phyloP scores from a whole-genome alignment of 1,140 invertebrate genomes.

The Drosophila paulistorum region DNA sequence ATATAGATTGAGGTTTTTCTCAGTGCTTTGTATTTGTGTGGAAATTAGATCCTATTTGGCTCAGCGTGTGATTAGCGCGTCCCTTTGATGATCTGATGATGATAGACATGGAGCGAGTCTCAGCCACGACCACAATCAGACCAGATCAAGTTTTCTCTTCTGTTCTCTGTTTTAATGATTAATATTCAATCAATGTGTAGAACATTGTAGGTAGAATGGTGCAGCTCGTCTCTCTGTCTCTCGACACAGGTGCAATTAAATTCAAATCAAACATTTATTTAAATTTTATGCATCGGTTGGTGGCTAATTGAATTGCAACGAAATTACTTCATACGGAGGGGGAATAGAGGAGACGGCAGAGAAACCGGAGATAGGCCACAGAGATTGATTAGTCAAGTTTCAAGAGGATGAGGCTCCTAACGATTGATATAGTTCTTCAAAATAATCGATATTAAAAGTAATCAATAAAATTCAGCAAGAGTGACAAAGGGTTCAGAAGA shows the following conservation, averaged over 20 bases:
- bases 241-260: conserved; percentile 63
- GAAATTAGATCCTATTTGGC: conserved; percentile 82
- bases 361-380: neutral
- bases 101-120: conserved; percentile 11
- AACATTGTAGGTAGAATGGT: conserved; percentile 25
- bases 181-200: conserved; percentile 67
- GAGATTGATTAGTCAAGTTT: conserved; percentile 3
- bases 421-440: neutral
- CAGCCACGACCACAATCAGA: neutral
- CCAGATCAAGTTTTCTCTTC: conserved; percentile 10
- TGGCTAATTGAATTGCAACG: conserved; percentile 69
- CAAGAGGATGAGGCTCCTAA: no score
- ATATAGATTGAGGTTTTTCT: conserved; percentile 56
- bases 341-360: neutral
- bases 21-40: conserved; percentile 47
- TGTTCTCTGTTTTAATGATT: conserved; percentile 46
- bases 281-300: conserved; percentile 78
- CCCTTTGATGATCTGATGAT: conserved; percentile 59
- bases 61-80: conserved; percentile 78
- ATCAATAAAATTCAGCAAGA: neutral
- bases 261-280: conserved; percentile 82
- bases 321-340: neutral
- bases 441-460: neutral
- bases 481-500: no score
- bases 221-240: conserved; percentile 32